These are phyloP conservation scores for Hapalemur alaotrensis DNA, from an alignment of 2,797 vertebrate species.

Conservation along the genomic window DNA sequence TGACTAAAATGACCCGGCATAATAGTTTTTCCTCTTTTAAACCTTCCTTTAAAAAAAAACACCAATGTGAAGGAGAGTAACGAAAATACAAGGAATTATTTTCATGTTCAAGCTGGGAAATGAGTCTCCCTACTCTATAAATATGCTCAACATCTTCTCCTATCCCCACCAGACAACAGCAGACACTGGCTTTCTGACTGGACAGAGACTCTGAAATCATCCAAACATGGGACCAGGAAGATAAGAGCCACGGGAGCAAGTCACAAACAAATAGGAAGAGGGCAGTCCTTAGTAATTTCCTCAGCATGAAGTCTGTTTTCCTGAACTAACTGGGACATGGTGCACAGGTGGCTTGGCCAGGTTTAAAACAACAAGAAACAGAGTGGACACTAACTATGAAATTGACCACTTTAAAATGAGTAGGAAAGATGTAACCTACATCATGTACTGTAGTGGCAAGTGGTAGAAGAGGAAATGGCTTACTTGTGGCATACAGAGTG, in stretches of 20 bases:
- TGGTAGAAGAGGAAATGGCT: neutral
- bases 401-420: neutral
- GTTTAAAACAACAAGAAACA: conserved; percentile 9
- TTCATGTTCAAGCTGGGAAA: conserved; percentile 6
- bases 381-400: neutral
- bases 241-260: neutral
- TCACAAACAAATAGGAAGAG: neutral
- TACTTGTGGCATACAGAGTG: neutral
- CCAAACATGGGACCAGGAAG: neutral
- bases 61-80: neutral
- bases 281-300: neutral
- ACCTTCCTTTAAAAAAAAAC: neutral
- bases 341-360: neutral
- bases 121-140: neutral
- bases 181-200: neutral
- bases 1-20: neutral
- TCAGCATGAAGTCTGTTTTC: neutral
- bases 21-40: neutral
- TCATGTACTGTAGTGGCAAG: neutral
- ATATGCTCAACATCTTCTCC: neutral
- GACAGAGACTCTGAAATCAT: conserved; percentile 20
- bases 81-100: neutral
- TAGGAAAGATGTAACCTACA: neutral
- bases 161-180: neutral
- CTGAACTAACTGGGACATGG: neutral